These are phyloP conservation scores for Tolmerus cingulatus DNA, from an alignment of 2,888 invertebrate genomes.

Conservation along the genomic window DNA sequence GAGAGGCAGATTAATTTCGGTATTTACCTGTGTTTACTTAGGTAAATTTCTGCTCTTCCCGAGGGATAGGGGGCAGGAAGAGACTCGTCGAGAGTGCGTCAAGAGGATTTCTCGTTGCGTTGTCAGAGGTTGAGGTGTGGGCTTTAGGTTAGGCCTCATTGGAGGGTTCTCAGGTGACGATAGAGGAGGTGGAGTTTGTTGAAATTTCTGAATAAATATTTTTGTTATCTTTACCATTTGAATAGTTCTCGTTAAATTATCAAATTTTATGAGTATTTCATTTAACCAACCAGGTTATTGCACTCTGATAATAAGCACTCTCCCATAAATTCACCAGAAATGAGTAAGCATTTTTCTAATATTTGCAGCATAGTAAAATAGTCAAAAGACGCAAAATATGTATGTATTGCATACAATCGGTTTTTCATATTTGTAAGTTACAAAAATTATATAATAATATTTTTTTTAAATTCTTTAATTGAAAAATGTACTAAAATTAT, in stretches of 20 bases:
- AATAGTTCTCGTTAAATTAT: neutral
- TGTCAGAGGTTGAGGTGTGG: neutral
- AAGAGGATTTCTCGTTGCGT: neutral
- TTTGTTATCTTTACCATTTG: neutral
- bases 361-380: no score
- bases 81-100: neutral
- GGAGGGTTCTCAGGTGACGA: neutral
- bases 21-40: neutral
- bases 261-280: neutral
- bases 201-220: neutral
- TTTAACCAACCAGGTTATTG: neutral
- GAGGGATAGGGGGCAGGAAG: neutral
- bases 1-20: neutral
- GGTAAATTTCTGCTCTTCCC: neutral
- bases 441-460: no score
- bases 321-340: no score
- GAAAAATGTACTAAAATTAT: no score
- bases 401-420: no score
- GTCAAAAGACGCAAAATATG: no score
- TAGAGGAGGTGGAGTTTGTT: neutral
- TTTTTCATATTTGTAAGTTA: no score
- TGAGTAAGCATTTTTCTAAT: no score
- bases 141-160: neutral
- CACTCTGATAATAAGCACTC: neutral
- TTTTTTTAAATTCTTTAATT: no score